Base-by-base conservation (phyloP, 2,113 vertebrate species). In the Aviceda subcristata region DNA sequence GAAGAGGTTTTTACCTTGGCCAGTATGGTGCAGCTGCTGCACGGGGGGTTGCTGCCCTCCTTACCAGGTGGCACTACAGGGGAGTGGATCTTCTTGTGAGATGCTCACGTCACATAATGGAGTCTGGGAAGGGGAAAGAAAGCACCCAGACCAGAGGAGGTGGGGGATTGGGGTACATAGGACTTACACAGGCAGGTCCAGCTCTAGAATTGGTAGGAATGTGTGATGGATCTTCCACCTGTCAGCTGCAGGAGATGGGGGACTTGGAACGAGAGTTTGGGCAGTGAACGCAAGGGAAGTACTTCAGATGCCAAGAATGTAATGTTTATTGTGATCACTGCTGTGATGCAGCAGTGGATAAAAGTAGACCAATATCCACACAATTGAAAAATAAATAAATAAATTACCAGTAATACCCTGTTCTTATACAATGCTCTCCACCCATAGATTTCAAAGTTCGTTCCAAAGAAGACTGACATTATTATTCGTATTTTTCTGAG, bases 391-490 rank as follows among this genome's bases (percentile, higher is more conserved):
- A 48, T 45, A 73, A 91, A 76, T 59, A 59, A 86, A 87, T 72
- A 81, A 71, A 68, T 67, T 53, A 59, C 29, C 32, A 22, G 3
- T 66, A 73, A 57, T 69, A 69, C 43, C 19, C 16, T 72, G 22
- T 50, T 62, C 48, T 68, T 78, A 45, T 8, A 41, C n/a, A 84
- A 10, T 81, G 23, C 29, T 89, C n/a, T 84, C 60, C 80, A 81
- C 80, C 29, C 26, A 43, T 41, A 55, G 71, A 50, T 80, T 86
- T 88, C 63, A 77, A 66, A 83, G 7, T 26, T 84, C 38, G 86
- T 96, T 64, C 29, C 46, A 77, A 86, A 88, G 63, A 90, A 86
- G 24, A 13, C 34, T 88, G 67, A 62, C 9, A 39, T 86, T 80
- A 60, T 88, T 79, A 77, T 76, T 50, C 11, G 19, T 77, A 67